Conservation (phyloP, 2,797 vertebrate genomes). For the Brachyrhaphis roseni region DNA sequence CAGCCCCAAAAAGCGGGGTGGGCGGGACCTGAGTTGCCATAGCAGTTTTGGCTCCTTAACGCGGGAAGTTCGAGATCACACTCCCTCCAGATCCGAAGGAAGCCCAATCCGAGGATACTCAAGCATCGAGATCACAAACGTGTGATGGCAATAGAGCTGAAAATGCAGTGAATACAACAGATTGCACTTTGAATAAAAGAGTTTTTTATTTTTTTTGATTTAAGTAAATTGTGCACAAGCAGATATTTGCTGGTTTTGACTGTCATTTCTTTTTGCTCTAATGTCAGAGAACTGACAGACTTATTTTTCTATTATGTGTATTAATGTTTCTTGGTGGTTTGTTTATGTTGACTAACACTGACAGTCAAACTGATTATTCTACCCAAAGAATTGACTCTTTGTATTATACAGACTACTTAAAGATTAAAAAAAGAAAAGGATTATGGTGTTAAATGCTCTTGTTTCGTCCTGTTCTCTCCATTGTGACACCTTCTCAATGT, state of each 20-base stretch:
- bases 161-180: conserved; percentile 37
- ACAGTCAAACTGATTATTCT: neutral
- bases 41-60: conserved; percentile 77
- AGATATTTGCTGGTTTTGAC: conserved; percentile 35
- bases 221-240: conserved; percentile 18
- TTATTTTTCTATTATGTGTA: conserved; percentile 70
- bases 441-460: conserved; percentile 50
- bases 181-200: conserved; percentile 65
- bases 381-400: neutral
- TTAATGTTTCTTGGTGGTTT: conserved; percentile 32
- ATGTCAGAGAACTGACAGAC: conserved; percentile 28
- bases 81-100: conserved; percentile 66
- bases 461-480: conserved; percentile 49
- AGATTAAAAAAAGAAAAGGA: conserved; percentile 10
- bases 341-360: conserved; percentile 9
- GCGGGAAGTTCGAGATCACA: conserved; percentile 71
- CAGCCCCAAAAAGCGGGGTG: conserved; percentile 75
- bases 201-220: conserved; percentile 26
- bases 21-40: conserved; percentile 76
- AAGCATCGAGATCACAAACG: conserved; percentile 82
- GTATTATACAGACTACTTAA: conserved; percentile 58
- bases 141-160: conserved; percentile 65
- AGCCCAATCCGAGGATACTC: conserved; percentile 77
- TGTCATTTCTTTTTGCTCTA: conserved; percentile 1
- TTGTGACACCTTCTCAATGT: conserved; percentile 68